phyloP scores from a whole-genome alignment of 1,140 invertebrate genomes.

The Eupeodes corollae region DNA sequence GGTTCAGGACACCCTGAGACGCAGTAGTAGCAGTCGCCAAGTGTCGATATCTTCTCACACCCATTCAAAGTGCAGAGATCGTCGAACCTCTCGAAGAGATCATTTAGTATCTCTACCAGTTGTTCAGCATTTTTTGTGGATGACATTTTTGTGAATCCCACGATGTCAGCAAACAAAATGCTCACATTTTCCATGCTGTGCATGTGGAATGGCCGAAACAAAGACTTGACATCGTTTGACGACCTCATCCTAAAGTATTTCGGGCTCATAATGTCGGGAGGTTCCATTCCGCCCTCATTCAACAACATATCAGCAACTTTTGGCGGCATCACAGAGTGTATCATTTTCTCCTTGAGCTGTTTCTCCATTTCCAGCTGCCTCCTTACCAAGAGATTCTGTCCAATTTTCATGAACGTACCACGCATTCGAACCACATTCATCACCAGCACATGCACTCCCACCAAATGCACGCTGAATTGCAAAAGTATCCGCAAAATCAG shows the following conservation, averaged over 20 bases:
- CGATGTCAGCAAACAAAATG: slow-evolving; percentile 96
- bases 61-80: slow-evolving; percentile 67
- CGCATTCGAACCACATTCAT: slow-evolving; percentile 86
- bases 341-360: slow-evolving; percentile 92
- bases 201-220: slow-evolving; percentile 85
- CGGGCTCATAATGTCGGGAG: slow-evolving; percentile 16
- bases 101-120: slow-evolving; percentile 81
- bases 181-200: slow-evolving; percentile 91
- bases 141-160: slow-evolving; percentile 95
- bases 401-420: slow-evolving; percentile 94
- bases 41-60: slow-evolving; percentile 87
- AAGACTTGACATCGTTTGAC: slow-evolving; percentile 60
- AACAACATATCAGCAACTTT: slow-evolving; percentile 81
- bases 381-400: slow-evolving; percentile 77
- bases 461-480: slow-evolving; percentile 81
- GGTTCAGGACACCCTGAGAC: slow-evolving; percentile 87
- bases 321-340: slow-evolving; percentile 91
- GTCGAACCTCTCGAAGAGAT: slow-evolving; percentile 93
- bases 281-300: slow-evolving; percentile 48
- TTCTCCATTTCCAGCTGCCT: slow-evolving; percentile 86
- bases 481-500: slow-evolving; percentile 65
- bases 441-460: slow-evolving; percentile 84
- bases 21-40: slow-evolving; percentile 93
- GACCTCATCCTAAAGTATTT: slow-evolving; percentile 39
- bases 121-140: slow-evolving; percentile 89